Base-by-base conservation (phyloP, 2,888 invertebrate genomes). In the Podotricha telesiphe region DNA sequence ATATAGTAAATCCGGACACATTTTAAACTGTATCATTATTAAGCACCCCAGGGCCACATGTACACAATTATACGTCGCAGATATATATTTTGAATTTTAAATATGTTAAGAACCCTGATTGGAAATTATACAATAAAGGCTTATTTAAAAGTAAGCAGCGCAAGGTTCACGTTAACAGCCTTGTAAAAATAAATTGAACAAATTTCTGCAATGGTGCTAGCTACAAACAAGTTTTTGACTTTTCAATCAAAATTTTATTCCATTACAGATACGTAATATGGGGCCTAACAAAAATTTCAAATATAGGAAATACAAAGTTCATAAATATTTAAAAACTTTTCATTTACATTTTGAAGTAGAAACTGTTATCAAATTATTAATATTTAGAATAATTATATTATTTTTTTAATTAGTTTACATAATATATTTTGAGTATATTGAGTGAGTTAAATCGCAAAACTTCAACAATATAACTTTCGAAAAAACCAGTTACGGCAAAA, bases 401-500 rank as follows among this genome's bases (percentile, higher is more conserved):
- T 6, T 28, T 42, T 42, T 58, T n/a, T 5, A 59, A 59, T n/a
- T 15, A 15, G 15, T 45, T 37, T 59, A 59, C n/a, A n/a, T 28
- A 59, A 58, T 15, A 11, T 45, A n/a, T 17, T n/a, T 59, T 45
- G 28, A 45, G 45, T 59, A 22, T 2, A 28, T 6, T 28, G 20
- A 59, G 4, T 28, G 17, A 59, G 42, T n/a, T 28, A 59, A 45
- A 59, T 6, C n/a, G n/a, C 11, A 47, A 45, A 59, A 51, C n/a
- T 20, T 51, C 20, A 6, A 37, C 50, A 20, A n/a, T 10, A 15
- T 6, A 40, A 51, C 50, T 65, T 56, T 55, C 55, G 50, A 65
- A 65, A 47, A 65, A 15, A 65, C 55, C 55, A 55, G 65, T 55
- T 34, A 34, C 53, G n/a, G 37, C 50, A 40, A 51, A 63, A 63